Conservation (phyloP, 2,113 vertebrate genomes). For the Epinephelus cyanopodus region DNA sequence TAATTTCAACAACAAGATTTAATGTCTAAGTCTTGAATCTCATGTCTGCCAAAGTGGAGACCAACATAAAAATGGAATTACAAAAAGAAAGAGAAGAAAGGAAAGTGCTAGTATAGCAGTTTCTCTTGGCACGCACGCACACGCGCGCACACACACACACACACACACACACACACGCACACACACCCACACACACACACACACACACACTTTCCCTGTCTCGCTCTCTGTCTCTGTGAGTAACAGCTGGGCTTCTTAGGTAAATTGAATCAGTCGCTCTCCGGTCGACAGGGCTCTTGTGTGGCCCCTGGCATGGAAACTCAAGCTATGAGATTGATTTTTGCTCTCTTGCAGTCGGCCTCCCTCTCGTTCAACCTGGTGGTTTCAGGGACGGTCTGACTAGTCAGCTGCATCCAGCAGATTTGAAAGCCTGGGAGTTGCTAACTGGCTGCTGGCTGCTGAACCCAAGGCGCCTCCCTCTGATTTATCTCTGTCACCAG, state of each 20-base stretch:
- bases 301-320: constrained; percentile 67
- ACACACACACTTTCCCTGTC: constrained; percentile 7
- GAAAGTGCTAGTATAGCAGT: constrained; percentile 59
- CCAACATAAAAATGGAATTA: constrained; percentile 62
- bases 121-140: constrained; percentile 29
- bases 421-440: constrained; percentile 17
- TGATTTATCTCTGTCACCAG: constrained; percentile 1
- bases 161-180: not conserved
- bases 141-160: not conserved
- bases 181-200: constrained; percentile 25
- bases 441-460: constrained; percentile 21
- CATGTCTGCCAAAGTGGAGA: constrained; percentile 46
- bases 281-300: constrained; percentile 51
- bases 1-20: constrained; percentile 55
- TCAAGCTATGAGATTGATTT: constrained; percentile 76
- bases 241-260: constrained; percentile 68
- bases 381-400: constrained; percentile 37
- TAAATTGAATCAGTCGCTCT: constrained; percentile 72
- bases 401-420: constrained; percentile 20
- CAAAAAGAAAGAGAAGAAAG: constrained; percentile 53
- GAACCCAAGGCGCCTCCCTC: constrained; percentile 3
- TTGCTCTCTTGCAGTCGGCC: constrained; percentile 1
- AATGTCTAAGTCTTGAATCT: constrained; percentile 39
- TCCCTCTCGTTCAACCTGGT: constrained; percentile 5
- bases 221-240: constrained; percentile 24